A percentile compares a stretch with the other conserved stretches of the same genome.
phyloP scores from a whole-genome alignment of 2,888 invertebrate species.

The Aleiodes alternator region DNA sequence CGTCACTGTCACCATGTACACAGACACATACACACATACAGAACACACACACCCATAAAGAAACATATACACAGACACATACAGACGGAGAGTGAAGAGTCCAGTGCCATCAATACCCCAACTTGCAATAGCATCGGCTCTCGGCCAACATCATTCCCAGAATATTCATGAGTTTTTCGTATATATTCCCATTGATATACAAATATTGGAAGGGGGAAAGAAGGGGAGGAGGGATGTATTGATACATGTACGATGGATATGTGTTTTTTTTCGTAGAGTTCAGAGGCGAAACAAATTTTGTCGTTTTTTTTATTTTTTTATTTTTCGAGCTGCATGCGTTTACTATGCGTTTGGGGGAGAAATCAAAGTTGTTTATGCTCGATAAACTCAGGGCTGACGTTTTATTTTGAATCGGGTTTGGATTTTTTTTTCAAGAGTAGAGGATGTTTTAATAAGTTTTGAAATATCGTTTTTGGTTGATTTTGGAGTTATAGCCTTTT shows the following conservation, averaged over 20 bases:
- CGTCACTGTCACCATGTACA: slow-evolving; percentile 43
- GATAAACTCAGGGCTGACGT: too few relatives aligned
- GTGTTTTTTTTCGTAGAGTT: background rate
- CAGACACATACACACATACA: too few relatives aligned
- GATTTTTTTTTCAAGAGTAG: too few relatives aligned
- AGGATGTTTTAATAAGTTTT: too few relatives aligned
- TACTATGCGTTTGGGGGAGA: too few relatives aligned
- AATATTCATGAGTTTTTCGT: slow-evolving; percentile 37
- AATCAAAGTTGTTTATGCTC: too few relatives aligned
- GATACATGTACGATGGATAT: background rate
- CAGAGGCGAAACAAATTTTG: background rate
- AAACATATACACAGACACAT: background rate
- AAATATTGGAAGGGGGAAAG: slow-evolving; percentile 4
- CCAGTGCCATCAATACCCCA: slow-evolving; percentile 34
- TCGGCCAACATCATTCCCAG: slow-evolving; percentile 25
- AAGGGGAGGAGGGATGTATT: background rate
- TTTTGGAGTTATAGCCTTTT: too few relatives aligned
- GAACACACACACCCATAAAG: too few relatives aligned
- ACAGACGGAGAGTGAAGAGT: background rate
- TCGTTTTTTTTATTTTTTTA: too few relatives aligned
- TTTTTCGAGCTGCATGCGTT: too few relatives aligned
- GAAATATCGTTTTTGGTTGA: too few relatives aligned
- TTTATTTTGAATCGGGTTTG: too few relatives aligned
- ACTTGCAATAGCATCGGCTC: background rate
- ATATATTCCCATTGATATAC: slow-evolving; percentile 37